phyloP scores from a whole-genome alignment of 2,797 vertebrate genomes.

The Spinus olivaceus region DNA sequence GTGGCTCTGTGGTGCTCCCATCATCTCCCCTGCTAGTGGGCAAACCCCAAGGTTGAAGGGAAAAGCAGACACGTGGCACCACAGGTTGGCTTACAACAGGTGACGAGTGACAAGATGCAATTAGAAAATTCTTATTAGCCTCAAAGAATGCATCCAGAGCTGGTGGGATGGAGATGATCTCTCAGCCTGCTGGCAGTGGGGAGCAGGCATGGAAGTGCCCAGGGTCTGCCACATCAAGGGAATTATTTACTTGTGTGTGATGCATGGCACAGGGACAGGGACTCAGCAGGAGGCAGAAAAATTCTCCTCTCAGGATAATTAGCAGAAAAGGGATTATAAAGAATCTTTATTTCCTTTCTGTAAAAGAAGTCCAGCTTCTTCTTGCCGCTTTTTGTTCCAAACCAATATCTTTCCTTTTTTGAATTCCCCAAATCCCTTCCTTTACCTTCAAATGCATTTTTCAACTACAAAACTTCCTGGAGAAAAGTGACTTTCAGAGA shows the following conservation, averaged over 20 bases:
- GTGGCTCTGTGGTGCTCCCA: background rate
- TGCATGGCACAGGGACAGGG: background rate
- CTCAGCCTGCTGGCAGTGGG: rapidly evolving
- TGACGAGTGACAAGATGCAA: background rate
- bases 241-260: background rate
- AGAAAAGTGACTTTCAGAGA: background rate
- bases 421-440: background rate
- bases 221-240: background rate
- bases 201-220: rapidly evolving
- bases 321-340: rapidly evolving
- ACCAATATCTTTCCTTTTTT: rapidly evolving
- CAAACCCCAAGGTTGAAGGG: background rate
- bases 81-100: rapidly evolving
- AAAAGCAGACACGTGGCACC: rapidly evolving
- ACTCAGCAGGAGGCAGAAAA: background rate
- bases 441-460: background rate
- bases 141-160: rapidly evolving
- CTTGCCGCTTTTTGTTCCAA: background rate
- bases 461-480: background rate
- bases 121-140: background rate
- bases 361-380: background rate
- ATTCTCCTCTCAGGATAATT: background rate
- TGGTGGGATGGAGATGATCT: background rate
- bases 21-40: background rate
- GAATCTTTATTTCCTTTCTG: background rate